A percentile compares a stretch with the other conserved stretches of the same genome.
Conservation (phyloP, 2,888 invertebrate genomes). For the Sphecodes monilicornis region DNA sequence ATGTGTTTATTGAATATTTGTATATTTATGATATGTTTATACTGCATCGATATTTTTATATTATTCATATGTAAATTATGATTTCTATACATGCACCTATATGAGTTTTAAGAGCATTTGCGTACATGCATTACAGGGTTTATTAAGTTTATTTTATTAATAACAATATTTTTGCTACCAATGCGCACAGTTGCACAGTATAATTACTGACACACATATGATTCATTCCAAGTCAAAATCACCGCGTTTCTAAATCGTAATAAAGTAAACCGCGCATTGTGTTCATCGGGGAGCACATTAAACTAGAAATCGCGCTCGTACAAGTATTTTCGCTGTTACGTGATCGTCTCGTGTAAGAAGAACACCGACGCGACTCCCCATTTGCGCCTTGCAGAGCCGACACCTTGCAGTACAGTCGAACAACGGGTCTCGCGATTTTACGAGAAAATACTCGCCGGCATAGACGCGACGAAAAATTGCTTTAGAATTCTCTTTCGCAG, state of each 20-base stretch:
- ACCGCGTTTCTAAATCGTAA: background rate
- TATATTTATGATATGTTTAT: too few species aligned
- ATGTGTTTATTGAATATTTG: too few species aligned
- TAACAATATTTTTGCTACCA: too few species aligned
- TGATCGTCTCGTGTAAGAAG: constrained; percentile 50
- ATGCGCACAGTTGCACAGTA: background rate
- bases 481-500: background rate
- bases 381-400: constrained; percentile 36
- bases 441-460: background rate
- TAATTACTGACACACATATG: background rate
- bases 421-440: constrained; percentile 15
- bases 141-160: too few species aligned
- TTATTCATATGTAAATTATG: too few species aligned
- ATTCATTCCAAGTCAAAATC: background rate
- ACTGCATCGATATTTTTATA: too few species aligned
- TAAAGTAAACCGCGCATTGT: background rate
- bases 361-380: constrained; percentile 58
- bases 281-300: background rate
- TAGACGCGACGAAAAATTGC: background rate
- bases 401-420: background rate
- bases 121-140: background rate
- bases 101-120: background rate
- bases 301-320: background rate
- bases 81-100: too few species aligned
- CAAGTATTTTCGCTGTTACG: constrained; percentile 30